Conservation (phyloP, 1,140 invertebrate species). For the Telenomus remus region DNA sequence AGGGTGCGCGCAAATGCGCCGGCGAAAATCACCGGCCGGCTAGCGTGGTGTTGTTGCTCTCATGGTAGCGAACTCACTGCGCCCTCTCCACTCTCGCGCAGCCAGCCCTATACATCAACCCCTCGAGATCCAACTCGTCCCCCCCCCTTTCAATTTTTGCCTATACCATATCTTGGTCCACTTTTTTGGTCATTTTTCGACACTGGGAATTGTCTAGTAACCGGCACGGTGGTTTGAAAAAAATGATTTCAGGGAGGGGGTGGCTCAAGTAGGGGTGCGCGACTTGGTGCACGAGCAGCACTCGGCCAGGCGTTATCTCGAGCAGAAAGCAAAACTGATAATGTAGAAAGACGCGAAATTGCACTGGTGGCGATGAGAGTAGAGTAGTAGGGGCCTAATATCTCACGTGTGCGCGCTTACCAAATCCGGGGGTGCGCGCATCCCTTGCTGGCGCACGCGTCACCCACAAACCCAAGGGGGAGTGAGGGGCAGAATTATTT, state of each 20-base stretch:
- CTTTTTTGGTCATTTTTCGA: conserved; percentile 27
- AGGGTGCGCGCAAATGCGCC: conserved; percentile 52
- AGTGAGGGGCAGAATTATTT: conserved; percentile 1
- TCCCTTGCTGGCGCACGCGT: conserved; percentile 63
- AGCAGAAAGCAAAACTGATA: conserved; percentile 1
- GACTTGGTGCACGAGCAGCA: too few species aligned
- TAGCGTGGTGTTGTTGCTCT: conserved; percentile 71
- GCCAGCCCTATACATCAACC: conserved; percentile 68
- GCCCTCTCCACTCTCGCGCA: conserved; percentile 72
- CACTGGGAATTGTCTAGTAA: conserved; percentile 1
- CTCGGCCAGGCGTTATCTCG: not conserved
- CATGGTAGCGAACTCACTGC: conserved; percentile 75
- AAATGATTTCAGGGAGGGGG: too few species aligned
- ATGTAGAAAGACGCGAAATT: conserved; percentile 28
- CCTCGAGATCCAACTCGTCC: conserved; percentile 59
- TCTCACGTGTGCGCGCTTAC: conserved; percentile 47
- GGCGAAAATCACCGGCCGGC: conserved; percentile 47
- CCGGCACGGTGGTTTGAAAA: too few species aligned
- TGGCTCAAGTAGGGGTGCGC: too few species aligned
- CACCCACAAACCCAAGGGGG: conserved; percentile 63
- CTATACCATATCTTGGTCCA: conserved; percentile 23
- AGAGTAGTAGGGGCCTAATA: conserved; percentile 36
- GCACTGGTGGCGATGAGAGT: conserved; percentile 38
- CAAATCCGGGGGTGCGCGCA: conserved; percentile 28
- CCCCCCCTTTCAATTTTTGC: conserved; percentile 37